Evolutionary conservation across 1,140 invertebrate genomes (phyloP).

Genomic region (Brachionus rubens): DNA sequence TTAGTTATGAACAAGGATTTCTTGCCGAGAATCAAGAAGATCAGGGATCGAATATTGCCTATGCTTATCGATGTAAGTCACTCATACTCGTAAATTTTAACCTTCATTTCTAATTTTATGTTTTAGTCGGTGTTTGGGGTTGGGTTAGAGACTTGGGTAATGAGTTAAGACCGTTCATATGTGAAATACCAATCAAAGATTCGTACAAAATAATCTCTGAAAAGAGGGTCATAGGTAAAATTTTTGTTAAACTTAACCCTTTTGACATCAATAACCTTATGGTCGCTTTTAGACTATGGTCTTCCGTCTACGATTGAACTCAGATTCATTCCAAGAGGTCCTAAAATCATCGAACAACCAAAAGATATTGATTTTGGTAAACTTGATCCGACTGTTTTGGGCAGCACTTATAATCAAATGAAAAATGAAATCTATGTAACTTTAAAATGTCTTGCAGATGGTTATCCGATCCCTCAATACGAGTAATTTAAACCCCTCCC

Average conservation of each 20-base stretch:
- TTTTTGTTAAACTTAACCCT: slow-evolving; percentile 1
- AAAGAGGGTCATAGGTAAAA: slow-evolving; percentile 52
- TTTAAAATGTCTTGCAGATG: slow-evolving; percentile 74
- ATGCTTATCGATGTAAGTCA: slow-evolving; percentile 41
- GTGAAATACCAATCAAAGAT: slow-evolving; percentile 69
- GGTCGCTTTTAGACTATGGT: slow-evolving; percentile 31
- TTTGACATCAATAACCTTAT: background rate
- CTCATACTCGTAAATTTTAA: too few species aligned
- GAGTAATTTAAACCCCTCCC: slow-evolving; percentile 66
- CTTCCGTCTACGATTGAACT: slow-evolving; percentile 64
- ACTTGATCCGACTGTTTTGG: slow-evolving; percentile 67
- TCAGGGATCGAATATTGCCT: slow-evolving; percentile 27
- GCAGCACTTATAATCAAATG: slow-evolving; percentile 38
- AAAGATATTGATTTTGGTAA: slow-evolving; percentile 76
- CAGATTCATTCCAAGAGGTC: slow-evolving; percentile 75
- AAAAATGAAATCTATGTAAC: slow-evolving; percentile 45
- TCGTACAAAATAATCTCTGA: slow-evolving; percentile 51
- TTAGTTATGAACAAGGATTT: slow-evolving; percentile 45
- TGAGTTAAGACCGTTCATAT: slow-evolving; percentile 70
- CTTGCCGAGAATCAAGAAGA: slow-evolving; percentile 21
- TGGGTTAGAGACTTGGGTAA: slow-evolving; percentile 46
- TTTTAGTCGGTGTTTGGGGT: slow-evolving; percentile 47
- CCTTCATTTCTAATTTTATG: background rate
- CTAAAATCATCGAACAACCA: slow-evolving; percentile 81
- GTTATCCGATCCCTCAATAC: slow-evolving; percentile 83